Evolutionary conservation across 2,797 vertebrate species (phyloP).

Genomic region (Phylloscopus collybita): DNA sequence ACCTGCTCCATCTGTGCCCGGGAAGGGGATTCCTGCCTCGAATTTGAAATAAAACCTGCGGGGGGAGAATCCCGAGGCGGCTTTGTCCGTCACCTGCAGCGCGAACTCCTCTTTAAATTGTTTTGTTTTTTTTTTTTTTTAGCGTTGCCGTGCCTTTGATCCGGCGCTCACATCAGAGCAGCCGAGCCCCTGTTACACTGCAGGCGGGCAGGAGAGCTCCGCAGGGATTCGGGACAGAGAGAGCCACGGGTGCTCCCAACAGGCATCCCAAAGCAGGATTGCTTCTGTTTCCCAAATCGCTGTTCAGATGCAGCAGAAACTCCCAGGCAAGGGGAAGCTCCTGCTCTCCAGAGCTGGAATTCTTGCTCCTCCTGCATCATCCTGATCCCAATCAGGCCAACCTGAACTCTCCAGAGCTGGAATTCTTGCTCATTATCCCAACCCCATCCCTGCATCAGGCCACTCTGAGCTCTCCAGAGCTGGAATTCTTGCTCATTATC

Average conservation of each 20-base stretch:
- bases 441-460: not conserved
- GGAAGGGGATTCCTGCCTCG: not conserved
- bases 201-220: not conserved
- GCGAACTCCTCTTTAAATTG: not conserved
- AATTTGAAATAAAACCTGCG: not conserved
- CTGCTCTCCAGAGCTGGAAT: too few species aligned
- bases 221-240: not conserved
- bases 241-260: not conserved
- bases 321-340: not conserved
- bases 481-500: not conserved
- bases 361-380: too few species aligned
- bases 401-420: not conserved
- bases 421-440: rapidly evolving
- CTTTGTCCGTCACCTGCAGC: not conserved
- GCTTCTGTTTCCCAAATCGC: too few species aligned
- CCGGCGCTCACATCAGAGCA: not conserved
- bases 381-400: too few species aligned
- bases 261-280: not conserved
- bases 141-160: not conserved
- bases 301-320: not conserved
- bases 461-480: not conserved
- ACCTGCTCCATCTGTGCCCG: too few species aligned
- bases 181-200: rapidly evolving
- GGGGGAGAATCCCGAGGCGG: not conserved
- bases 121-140: not conserved